Evolutionary conservation across 2,888 invertebrate species (phyloP), one percentile per base, ranked within the genome.

Genomic region (Ennomos erosarius): DNA sequence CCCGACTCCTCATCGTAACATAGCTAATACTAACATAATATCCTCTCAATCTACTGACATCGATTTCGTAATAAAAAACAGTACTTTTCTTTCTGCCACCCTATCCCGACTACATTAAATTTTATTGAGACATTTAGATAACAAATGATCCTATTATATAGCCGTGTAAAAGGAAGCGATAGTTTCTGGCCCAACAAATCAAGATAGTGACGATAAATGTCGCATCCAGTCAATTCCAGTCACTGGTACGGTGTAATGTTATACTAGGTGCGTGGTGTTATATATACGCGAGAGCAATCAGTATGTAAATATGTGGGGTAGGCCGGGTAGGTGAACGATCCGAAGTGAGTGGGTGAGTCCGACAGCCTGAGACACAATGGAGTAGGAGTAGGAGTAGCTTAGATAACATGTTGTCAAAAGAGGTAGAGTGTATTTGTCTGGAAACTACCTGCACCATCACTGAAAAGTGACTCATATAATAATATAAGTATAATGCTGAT

Each of bases 221-320:
- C 80, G 70, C 75, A 76, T 82, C 80, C 82, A 83, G 82, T 82
- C 79, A 70, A 75, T 76, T 82, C 81, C 82, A 82, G 84, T 84
- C 82, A 49, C 52, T 52, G 34, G 82, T 76, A 70, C 59, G 78
- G 84, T 84, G 81, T 87, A 76, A 76, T 83, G 81, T 87, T 86
- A n/a, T n/a, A 84, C 51, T 45, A 82, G 81, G 73, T 78, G 79
- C 78, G 75, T 82, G 77, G 81, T 82, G 80, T 82, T 85, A 84
- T 87, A 84, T 87, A 85, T 85, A 85, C 78, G 81, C 81, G 76
- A 74, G 74, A 78, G 79, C 87, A 88, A 90, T 90, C 90, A 87
- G 85, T 88, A 89, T 90, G 89, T 84, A 86, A 90, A 90, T 73
- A 94, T 85, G 81, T 87, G 76, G 87, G 87, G 86, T 90, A 48